Evolutionary conservation across 2,888 invertebrate genomes (phyloP), one percentile per base, ranked within the genome.

Genomic region (Apocheima hispidaria): DNA sequence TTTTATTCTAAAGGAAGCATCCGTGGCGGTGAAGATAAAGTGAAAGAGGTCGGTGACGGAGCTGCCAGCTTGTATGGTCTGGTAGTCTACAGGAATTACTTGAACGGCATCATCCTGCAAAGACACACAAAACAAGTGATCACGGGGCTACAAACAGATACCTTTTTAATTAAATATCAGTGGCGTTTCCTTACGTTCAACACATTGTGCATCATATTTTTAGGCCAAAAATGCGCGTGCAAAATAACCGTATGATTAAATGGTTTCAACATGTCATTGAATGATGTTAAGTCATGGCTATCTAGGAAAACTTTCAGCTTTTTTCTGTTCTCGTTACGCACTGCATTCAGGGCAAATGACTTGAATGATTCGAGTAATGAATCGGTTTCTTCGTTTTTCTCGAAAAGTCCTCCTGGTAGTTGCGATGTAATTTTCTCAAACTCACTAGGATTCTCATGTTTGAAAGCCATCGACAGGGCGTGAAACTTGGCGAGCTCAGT

Each of bases 401-500:
- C 28, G 4, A 30, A 33, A 12, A 30, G 2, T 16, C 46, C 46
- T 12, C 10, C 10, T 0, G 28, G 28, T 28, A 48, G 12, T 14
- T 30, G 16, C 10, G 16, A 12, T 28, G 28, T 5, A 12, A 46
- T 38, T 9, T 18, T 20, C 1, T 55, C 28, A 20, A 28, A 55
- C 6, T 46, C 38, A 1, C 1, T 6, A 0, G 26, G 28, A 10
- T 18, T 0, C 6, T 55, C 44, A 14, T 55, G 46, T 20, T 28
- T 18, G 4, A 38, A 55, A n/a, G 38, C 36, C n/a, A 55, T 36
- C 4, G 54, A 55, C 2, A 55, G 35, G 0, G 54, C 54, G 38
- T 55, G 54, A 20, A 55, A 30, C 16, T 55, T 55, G 9, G 54
- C 54, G 2, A 46, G 46, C 20, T 55, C 54, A 7, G 54, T 48